Percentiles rank a stretch among this genome's conserved stretches.
Evolutionary conservation across 2,113 vertebrate genomes (phyloP).

Genomic region (Burhinus bistriatus): DNA sequence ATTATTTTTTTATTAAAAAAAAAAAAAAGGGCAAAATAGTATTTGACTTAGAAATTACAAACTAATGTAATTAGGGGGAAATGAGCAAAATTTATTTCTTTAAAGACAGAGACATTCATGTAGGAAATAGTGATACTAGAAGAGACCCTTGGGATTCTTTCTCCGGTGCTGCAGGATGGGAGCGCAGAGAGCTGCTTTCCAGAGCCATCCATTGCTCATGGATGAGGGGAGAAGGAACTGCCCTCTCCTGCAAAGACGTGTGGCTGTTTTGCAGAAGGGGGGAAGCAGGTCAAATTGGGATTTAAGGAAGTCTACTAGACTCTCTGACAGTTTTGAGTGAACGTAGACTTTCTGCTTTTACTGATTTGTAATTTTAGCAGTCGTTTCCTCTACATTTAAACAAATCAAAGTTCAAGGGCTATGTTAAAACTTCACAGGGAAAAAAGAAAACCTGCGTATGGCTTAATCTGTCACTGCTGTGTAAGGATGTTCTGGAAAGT

Average conservation of each 20-base stretch:
- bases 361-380: neutral
- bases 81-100: neutral
- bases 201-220: neutral
- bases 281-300: neutral
- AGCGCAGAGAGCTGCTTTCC: neutral
- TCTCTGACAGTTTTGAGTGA: neutral
- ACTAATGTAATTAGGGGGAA: neutral
- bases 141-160: neutral
- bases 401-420: neutral
- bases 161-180: neutral
- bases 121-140: neutral
- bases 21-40: neutral
- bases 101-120: neutral
- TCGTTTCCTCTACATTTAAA: neutral
- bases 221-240: neutral
- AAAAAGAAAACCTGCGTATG: neutral
- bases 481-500: neutral
- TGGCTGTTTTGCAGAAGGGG: neutral
- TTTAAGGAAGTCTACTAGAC: neutral
- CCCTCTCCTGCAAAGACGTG: neutral
- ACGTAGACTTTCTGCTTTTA: neutral
- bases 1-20: neutral
- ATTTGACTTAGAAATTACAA: neutral
- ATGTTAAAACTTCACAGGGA: neutral
- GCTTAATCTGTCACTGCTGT: neutral